Base-by-base conservation (phyloP, 2,797 vertebrate species). In the Hipposideros larvatus region DNA sequence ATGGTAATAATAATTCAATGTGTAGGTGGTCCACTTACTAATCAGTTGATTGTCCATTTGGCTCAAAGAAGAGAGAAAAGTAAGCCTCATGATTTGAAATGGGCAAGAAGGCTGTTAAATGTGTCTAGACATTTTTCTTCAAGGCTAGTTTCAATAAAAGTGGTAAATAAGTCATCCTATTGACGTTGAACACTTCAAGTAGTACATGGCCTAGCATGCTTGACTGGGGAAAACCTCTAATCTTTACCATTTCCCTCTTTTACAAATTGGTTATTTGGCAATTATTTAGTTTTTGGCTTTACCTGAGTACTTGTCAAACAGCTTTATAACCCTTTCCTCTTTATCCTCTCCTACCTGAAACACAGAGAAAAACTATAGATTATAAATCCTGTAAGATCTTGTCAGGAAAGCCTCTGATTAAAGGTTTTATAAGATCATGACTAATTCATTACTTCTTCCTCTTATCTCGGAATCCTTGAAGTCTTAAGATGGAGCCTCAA, bases 361-460 rank as follows among this genome's bases (percentile, higher is more conserved):
- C 75, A 83, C 16, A 80, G 51, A 79, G 10, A 63, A 90, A 93
- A 66, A 34, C 4, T 22, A 0, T 15, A 89, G 31, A 21, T 53
- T 80, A 77, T 71, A 96, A 89, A 53, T 78, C 15, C 48, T 95
- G 15, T 73, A 61, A 71, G 15, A 87, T 43, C 55, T 53, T 80
- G 4, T 63, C 37, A 28, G 24, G 15, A 68, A 94, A 94, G 31
- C 8, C 78, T 78, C 65, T 93, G 70, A 77, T 94, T 61, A 78
- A 93, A 77, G 0, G 24, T 78, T 18, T 87, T 90, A 57, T 10
- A 59, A 80, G 31, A 74, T 65, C 34, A 57, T 94, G 82, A 88
- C n/a, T 91, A 74, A 96, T 87, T 90, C 22, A 46, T 90, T 68
- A 28, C 24, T 63, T 90, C 37, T 77, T 92, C 34, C 21, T 94